Evolutionary conservation across 2,888 invertebrate genomes (phyloP).

Genomic region (Oegoconia quadripuncta): DNA sequence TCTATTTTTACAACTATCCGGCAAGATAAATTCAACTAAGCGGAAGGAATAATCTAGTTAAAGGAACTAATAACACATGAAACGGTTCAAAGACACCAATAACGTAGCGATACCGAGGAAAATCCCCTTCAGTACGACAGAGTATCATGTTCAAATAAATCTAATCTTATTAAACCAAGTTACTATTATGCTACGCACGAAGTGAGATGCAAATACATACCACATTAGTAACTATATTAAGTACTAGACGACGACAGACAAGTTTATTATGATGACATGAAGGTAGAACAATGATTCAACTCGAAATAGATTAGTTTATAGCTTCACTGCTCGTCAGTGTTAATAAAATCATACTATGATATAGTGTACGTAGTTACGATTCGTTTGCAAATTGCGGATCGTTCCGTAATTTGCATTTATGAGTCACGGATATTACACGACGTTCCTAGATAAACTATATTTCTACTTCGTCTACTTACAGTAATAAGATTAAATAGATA

Average conservation of each 20-base stretch:
- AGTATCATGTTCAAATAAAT: no score
- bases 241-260: constrained; percentile 5
- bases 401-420: constrained; percentile 29
- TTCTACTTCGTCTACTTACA: background rate
- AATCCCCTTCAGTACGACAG: no score
- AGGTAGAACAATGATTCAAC: constrained; percentile 22
- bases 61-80: no score
- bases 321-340: constrained; percentile 20
- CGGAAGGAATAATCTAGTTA: no score
- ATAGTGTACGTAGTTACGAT: constrained; percentile 27
- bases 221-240: background rate
- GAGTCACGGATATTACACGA: constrained; percentile 28
- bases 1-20: no score
- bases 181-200: no score
- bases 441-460: background rate
- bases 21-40: no score
- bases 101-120: no score
- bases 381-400: constrained; percentile 32
- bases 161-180: no score
- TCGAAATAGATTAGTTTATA: constrained; percentile 18
- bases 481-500: constrained; percentile 17
- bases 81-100: no score
- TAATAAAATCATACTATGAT: constrained; percentile 30
- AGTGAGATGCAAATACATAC: no score
- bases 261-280: constrained; percentile 11